Conservation (phyloP, 2,113 vertebrate species). For the Pomatostomus ruficeps region DNA sequence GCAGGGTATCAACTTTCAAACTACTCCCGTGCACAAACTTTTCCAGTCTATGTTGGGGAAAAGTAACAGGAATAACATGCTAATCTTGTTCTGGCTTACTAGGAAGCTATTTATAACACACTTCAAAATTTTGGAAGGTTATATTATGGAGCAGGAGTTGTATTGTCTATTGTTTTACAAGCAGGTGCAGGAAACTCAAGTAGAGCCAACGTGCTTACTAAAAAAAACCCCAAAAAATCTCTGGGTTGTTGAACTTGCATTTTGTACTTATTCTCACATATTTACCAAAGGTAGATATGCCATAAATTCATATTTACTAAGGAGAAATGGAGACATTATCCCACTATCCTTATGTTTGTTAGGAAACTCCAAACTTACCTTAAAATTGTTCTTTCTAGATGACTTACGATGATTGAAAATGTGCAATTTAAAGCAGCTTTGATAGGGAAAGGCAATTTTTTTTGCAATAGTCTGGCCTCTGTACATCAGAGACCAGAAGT, state of each 20-base stretch:
- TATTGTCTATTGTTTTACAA: conserved; percentile 67
- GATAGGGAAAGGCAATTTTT: neutral
- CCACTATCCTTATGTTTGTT: neutral
- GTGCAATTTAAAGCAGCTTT: neutral
- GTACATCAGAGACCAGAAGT: neutral
- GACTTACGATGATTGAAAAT: neutral
- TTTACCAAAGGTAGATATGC: neutral
- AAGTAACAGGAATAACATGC: conserved; percentile 13
- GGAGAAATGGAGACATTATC: neutral
- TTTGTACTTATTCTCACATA: neutral
- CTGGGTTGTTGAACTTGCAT: neutral
- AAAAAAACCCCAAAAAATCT: neutral
- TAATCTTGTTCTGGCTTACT: conserved; percentile 20
- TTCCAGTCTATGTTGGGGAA: neutral
- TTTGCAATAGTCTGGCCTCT: neutral
- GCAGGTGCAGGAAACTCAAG: conserved; percentile 67
- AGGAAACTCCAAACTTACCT: neutral
- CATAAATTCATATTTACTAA: neutral
- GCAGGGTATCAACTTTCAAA: neutral
- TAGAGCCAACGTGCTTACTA: conserved; percentile 16
- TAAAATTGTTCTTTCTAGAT: neutral
- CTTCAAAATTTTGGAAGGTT: conserved; percentile 45
- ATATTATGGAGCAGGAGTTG: neutral
- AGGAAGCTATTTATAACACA: conserved; percentile 53
- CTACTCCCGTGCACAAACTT: neutral